Percentiles rank a stretch among this genome's conserved stretches.
Conservation (phyloP, 2,888 invertebrate species). For the Dicyrtomina minuta region DNA sequence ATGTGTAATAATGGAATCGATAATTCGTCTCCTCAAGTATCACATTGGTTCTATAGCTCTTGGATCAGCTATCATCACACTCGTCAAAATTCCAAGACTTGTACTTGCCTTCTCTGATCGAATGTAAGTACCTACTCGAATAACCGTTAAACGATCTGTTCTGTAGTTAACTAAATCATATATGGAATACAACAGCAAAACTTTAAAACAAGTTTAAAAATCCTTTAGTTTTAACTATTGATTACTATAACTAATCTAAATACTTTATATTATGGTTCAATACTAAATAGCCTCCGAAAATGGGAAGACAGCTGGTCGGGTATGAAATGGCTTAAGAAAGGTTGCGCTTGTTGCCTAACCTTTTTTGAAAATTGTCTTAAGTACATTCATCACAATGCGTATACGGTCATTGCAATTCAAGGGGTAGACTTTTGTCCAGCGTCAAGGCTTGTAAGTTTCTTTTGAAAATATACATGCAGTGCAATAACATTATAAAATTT, state of each 20-base stretch:
- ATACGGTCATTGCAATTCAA: constrained; percentile 89
- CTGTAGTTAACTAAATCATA: too few species aligned
- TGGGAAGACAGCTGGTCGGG: constrained; percentile 51
- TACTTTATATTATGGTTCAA: background rate
- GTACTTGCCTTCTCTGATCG: constrained; percentile 85
- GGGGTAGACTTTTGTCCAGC: constrained; percentile 88
- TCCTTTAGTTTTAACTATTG: too few species aligned
- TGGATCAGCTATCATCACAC: constrained; percentile 88
- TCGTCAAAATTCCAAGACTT: constrained; percentile 87
- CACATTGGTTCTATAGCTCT: constrained; percentile 94
- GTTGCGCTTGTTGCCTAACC: constrained; percentile 87
- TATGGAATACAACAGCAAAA: too few species aligned
- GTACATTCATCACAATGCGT: constrained; percentile 91
- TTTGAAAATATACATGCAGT: background rate
- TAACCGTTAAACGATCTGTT: too few species aligned
- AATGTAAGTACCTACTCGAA: too few species aligned
- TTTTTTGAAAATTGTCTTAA: constrained; percentile 88
- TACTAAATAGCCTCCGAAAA: constrained; percentile 39
- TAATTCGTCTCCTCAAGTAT: constrained; percentile 77
- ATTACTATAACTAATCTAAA: background rate
- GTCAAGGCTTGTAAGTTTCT: constrained; percentile 72
- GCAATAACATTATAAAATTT: too few species aligned
- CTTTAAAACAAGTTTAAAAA: too few species aligned
- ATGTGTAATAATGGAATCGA: constrained; percentile 59
- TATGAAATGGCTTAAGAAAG: constrained; percentile 72